These are phyloP conservation scores for Heterotilapia buettikoferi DNA, from an alignment of 2,113 vertebrate species.

Conservation along the genomic window DNA sequence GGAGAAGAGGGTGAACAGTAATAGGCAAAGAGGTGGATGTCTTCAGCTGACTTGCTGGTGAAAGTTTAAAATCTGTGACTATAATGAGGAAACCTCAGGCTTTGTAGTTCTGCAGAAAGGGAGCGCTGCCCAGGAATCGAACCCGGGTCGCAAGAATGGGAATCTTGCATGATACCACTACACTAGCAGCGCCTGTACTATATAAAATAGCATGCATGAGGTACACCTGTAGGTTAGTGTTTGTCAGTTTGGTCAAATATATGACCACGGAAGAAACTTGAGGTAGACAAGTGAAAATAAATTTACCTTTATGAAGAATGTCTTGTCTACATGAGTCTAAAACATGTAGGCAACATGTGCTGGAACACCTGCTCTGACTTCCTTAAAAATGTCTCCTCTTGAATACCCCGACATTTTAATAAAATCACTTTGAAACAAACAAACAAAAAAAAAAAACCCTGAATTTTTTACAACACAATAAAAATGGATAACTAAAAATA, in stretches of 20 bases:
- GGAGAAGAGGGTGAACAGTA: not conserved
- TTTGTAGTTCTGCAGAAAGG: too few species aligned
- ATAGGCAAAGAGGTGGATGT: not conserved
- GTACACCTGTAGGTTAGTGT: not conserved
- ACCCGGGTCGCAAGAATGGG: accelerated
- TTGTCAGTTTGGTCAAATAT: not conserved
- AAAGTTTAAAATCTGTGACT: not conserved
- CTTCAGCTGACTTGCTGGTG: not conserved
- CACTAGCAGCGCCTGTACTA: not conserved
- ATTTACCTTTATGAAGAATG: not conserved
- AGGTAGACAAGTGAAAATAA: not conserved
- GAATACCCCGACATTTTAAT: not conserved
- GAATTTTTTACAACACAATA: not conserved
- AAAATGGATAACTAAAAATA: not conserved
- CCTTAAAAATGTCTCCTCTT: accelerated
- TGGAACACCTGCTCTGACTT: not conserved
- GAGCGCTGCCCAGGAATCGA: not conserved
- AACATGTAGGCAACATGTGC: not conserved
- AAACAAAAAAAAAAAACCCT: accelerated
- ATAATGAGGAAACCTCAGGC: accelerated
- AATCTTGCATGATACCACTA: not conserved
- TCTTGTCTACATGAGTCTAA: not conserved
- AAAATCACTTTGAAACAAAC: not conserved
- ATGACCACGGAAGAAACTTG: not conserved
- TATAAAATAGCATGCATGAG: not conserved